These are phyloP conservation scores for Podabrus alpinus DNA, from an alignment of 2,888 invertebrate genomes.

Conservation along the genomic window DNA sequence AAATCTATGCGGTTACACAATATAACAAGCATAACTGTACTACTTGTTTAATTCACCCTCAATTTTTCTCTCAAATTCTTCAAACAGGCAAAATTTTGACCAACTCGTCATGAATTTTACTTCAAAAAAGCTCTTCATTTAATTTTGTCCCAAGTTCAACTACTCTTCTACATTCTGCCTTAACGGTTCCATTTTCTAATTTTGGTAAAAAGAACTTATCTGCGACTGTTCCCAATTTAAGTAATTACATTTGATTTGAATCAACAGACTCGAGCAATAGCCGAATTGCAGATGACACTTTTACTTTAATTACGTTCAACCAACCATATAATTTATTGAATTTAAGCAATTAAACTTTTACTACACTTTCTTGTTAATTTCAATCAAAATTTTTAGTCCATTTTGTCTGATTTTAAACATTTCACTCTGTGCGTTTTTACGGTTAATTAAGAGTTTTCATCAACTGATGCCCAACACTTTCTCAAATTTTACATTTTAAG, in stretches of 20 bases:
- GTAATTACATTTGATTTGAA: too few relatives aligned
- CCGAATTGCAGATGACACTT: not conserved
- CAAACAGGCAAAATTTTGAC: not conserved
- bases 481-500: not conserved
- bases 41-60: too few relatives aligned
- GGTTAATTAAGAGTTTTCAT: not conserved
- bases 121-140: too few relatives aligned
- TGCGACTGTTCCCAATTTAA: too few relatives aligned
- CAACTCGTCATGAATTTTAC: too few relatives aligned
- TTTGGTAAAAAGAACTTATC: too few relatives aligned
- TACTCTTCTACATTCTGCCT: not conserved
- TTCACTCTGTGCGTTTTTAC: not conserved
- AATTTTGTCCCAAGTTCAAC: not conserved
- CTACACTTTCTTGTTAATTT: not conserved
- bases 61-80: too few relatives aligned
- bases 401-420: not conserved
- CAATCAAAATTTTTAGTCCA: not conserved
- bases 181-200: not conserved
- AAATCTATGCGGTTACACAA: too few relatives aligned
- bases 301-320: not conserved
- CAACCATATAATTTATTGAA: not conserved
- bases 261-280: not conserved
- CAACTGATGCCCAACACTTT: slow-evolving; percentile 1
- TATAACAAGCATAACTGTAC: too few relatives aligned
- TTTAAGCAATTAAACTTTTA: not conserved